Conservation (phyloP, 2,113 vertebrate species). For the Vireo altiloquus region DNA sequence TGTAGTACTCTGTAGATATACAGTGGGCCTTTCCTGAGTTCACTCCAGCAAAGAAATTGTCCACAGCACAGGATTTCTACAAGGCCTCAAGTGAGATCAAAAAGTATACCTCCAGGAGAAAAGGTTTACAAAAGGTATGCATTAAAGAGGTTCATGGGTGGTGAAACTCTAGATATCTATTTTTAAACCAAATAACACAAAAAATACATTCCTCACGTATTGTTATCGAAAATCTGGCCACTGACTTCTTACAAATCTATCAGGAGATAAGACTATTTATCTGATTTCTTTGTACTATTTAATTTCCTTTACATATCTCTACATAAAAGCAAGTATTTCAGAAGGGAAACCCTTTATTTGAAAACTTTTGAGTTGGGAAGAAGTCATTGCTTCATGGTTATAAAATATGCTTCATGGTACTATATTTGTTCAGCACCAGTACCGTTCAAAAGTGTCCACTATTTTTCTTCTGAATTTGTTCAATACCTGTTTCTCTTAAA, state of each 20-base stretch:
- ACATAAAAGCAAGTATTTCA: neutral
- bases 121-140: neutral
- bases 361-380: neutral
- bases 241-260: neutral
- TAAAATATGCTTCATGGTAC: too few species aligned
- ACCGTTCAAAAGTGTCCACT: neutral
- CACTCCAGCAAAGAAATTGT: neutral
- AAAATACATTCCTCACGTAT: neutral
- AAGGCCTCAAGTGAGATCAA: neutral
- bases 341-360: neutral
- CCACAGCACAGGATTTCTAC: neutral
- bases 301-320: neutral
- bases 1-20: neutral
- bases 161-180: neutral
- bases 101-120: neutral
- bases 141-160: neutral
- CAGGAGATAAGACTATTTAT: neutral
- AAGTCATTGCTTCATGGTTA: neutral
- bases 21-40: neutral
- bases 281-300: neutral
- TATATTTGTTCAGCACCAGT: neutral
- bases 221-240: neutral
- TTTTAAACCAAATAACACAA: neutral
- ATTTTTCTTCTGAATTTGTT: neutral
- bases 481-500: neutral